Evolutionary conservation across 2,888 invertebrate genomes (phyloP), one percentile per base, ranked within the genome.

Genomic region (Epirrhoe tristata): DNA sequence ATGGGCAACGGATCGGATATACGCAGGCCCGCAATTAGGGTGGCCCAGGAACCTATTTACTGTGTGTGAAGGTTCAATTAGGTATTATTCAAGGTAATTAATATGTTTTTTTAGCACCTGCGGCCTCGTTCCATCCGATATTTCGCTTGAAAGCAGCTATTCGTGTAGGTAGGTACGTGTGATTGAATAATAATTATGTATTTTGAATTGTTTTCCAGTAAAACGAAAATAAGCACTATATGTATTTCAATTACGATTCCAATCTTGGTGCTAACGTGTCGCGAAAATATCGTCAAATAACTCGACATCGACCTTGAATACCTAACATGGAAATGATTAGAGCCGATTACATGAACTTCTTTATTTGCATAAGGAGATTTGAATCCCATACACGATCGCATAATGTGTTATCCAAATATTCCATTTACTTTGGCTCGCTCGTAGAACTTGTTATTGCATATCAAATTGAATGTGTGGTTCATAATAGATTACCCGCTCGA

Each of bases 281-380:
- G 14, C 46, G 48, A 53, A 52, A 58, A 58, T 53, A 24, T 48
- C 48, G 16, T 46, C 51, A 16, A 58, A 48, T 43, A 32, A 46
- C 57, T 58, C 36, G 58, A 50, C 53, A 12, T 8, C 58, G 67
- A 51, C 73, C 72, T 74, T 65, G 58, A 52, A 58, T 6, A 48
- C 16, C 39, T 58, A 61, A 62, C 51, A 63, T 70, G 66, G 31
- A 58, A 63, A 70, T 65, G 48, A 58, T 54, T 52, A 58, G 51
- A 51, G 14, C 48, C 58, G 53, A 68, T 68, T 67, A 65, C 61
- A 62, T 63, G 1, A 67, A 70, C 67, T 61, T 54, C 46, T 36
- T 69, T 48, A 68, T 73, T 72, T 62, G 50, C 70, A 69, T 72
- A 67, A 34, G 58, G 60, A 67, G 60, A 48, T 59, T 64, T 65